Base-by-base conservation (phyloP, 2,888 invertebrate genomes). In the Dilophus febrilis region DNA sequence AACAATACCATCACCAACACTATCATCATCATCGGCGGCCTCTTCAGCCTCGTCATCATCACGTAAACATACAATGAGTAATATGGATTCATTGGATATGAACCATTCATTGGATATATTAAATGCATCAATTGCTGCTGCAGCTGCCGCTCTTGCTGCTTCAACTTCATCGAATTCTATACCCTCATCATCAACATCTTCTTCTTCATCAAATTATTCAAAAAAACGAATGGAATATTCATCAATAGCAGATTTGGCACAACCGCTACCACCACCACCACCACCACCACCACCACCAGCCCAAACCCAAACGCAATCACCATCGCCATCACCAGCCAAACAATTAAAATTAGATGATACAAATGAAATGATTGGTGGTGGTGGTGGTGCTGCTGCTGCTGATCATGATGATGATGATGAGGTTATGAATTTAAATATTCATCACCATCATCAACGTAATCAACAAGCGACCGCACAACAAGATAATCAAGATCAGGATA, bases 241-340 rank as follows among this genome's bases (percentile, higher is more conserved):
- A 16, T 63, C 62, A 4, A 61, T 63, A 34, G 62, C 63, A 4
- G 63, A 63, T 46, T 44, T 63, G 38, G 62, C 56, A n/a, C 61
- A 66, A 42, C 73, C 74, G 42, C 64, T 66, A 40, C 68, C 71
- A 33, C n/a, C n/a, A n/a, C n/a, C n/a, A n/a, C 50, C 68, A 11
- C 77, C 77, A 56, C 60, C 75, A 35, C 61, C 70, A 4, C n/a
- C n/a, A n/a, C 64, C 66, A 40, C 68, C 71, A 33, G 50, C 68
- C 11, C 77, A 77, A 56, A 50, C 68, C 11, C 77, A 77, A 56
- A 60, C 75, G 36, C 61, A 70, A 4, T n/a, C n/a, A n/a, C n/a
- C n/a, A n/a, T 64, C 66, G 40, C 68, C 71, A 33, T n/a, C n/a
- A n/a, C n/a, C n/a, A n/a, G 50, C 68, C 11, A 78, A 77, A 56